Evolutionary conservation across 1,140 invertebrate species (phyloP), one percentile per base, ranked within the genome.

Genomic region (Pseudomyrmex concolor): DNA sequence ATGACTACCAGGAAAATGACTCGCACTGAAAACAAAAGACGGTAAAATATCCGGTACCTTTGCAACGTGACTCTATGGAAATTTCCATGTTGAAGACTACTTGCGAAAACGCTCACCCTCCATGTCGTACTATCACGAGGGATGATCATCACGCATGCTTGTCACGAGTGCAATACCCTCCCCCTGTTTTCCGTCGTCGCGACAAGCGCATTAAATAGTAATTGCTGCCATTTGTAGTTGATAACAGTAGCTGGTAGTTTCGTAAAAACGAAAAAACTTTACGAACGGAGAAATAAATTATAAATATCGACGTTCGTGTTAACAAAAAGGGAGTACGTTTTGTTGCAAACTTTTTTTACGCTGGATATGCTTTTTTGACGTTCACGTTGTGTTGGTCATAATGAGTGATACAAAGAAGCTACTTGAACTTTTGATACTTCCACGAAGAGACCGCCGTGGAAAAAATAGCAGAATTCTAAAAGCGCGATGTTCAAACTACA

Each of bases 191-290:
- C 34, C 34, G 34, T 64, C n/a, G 45, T 64, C n/a, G 45, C 45
- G 72, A 76, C 63, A n/a, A 50, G 34, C 25, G n/a, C 22, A 76
- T 76, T 76, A 76, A 76, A 64, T 76, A 34, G 34, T 34, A 34
- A 76, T 76, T 76, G 57, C 45, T 64, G 45, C 22, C 57, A 72
- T 12, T 3, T 2, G 2, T 25, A 63, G 4, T 74, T 34, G 45
- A 34, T 76, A 64, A 64, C n/a, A 64, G 10, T 13, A 13, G 2
- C 25, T 48, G 15, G 15, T 34, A 13, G 34, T 34, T 34, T 34
- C 34, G 3, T 7, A 34, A 7, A 34, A 34, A 34, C 34, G 34
- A 34, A 34, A 34, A 64, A 76, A 76, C 45, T 76, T 76, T 17
- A 50, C 15, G 12, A 64, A 25, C 10, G 17, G 2, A 63, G 34